These are phyloP conservation scores for Ceuthmochares aereus DNA, from an alignment of 2,113 vertebrate genomes.

Conservation along the genomic window DNA sequence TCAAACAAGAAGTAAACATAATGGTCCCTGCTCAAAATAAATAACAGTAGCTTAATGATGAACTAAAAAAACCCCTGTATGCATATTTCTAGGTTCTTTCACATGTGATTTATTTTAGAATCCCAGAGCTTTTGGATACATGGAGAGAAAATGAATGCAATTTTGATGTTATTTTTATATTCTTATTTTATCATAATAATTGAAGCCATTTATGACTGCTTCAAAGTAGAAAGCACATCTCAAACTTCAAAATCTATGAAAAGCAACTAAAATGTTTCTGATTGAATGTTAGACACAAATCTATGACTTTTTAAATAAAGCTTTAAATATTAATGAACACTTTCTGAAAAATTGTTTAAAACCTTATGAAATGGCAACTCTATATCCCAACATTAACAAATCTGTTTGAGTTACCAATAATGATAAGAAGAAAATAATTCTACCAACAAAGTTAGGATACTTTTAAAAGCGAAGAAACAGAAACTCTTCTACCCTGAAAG, in stretches of 20 bases:
- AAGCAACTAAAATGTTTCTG: constrained; percentile 7
- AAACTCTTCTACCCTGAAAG: background rate
- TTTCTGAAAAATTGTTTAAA: background rate
- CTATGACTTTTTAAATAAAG: background rate
- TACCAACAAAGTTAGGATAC: background rate
- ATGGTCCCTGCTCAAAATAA: background rate
- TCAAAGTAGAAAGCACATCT: constrained; percentile 41
- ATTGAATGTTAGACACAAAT: background rate
- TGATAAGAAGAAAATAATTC: constrained; percentile 9
- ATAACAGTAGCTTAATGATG: background rate
- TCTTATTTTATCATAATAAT: constrained; percentile 12
- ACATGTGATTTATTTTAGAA: background rate
- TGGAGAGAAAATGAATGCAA: background rate
- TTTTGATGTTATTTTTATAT: background rate
- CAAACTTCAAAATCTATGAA: background rate
- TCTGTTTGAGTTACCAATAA: background rate
- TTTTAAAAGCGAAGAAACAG: background rate
- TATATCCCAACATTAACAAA: background rate
- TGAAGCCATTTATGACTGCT: constrained; percentile 11
- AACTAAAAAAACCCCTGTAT: background rate
- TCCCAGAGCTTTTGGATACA: background rate
- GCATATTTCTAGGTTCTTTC: background rate
- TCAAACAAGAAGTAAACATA: background rate
- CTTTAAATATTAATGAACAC: background rate
- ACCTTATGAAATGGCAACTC: background rate